Evolutionary conservation across 2,113 vertebrate species (phyloP), one percentile per base, ranked within the genome.

Genomic region (Columbina picui): DNA sequence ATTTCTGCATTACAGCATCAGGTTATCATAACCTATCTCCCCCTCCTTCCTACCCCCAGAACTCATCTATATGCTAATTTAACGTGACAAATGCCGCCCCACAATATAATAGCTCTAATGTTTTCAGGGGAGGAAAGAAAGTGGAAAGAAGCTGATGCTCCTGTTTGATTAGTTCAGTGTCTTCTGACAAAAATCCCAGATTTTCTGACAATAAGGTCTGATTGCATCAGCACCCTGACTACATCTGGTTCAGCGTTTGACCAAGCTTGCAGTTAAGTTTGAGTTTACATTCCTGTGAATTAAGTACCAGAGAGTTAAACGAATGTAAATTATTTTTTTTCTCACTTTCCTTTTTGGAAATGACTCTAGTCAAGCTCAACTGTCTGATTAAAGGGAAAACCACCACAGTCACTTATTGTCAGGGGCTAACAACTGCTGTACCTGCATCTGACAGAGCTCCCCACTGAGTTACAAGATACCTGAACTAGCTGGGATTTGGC

Each of bases 31-130:
- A 97, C 96, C 93, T 91, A 95, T 95, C 97, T 96, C 96, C 93
- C 94, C 94, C 94, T 95, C 95, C 96, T 96, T 97, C 91, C 93
- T 97, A 96, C 96, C 97, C 97, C 96, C 97, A 98, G 95, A 98
- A 98, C 98, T 98, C 97, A 98, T 98, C 98, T 98, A 98, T 98
- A 98, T 98, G 98, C 98, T 98, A 98, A 98, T 98, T 98, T 98
- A 96, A 97, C 88, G 73, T 98, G 97, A 97, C 97, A 98, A 97
- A 98, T 96, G 94, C 97, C 56, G 70, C 96, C 97, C 98, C 90
- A 96, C 97, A 97, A 96, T 97, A 97, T 98, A 98, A 98, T 98
- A 94, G 95, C 96, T 92, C 87, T 97, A 95, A 97, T 96, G 96
- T 98, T 98, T 98, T 95, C 95, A 96, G 95, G 94, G 96, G 93